phyloP scores from a whole-genome alignment of 1,140 invertebrate genomes.

The Xylocopa sonorina region DNA sequence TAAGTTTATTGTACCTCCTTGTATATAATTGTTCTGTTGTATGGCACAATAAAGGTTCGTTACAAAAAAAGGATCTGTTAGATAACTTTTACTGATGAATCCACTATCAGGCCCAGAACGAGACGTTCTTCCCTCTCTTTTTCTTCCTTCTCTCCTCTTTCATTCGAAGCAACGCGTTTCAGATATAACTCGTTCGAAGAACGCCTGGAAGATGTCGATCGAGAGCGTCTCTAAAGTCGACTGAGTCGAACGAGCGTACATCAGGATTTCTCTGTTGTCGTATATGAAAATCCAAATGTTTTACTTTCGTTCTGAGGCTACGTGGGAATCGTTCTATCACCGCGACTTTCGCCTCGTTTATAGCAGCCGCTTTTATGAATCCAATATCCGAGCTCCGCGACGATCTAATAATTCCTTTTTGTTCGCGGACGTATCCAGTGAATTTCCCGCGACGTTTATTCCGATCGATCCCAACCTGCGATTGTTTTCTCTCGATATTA shows the following conservation, averaged over 20 bases:
- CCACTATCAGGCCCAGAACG: too few relatives aligned
- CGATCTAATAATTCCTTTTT: background rate
- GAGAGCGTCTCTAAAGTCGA: slow-evolving; percentile 15
- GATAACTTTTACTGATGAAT: too few relatives aligned
- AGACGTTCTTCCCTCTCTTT: too few relatives aligned
- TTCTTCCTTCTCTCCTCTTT: too few relatives aligned
- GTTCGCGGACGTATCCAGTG: background rate
- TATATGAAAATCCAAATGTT: slow-evolving; percentile 34
- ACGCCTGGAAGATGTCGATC: slow-evolving; percentile 5
- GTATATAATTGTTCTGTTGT: too few relatives aligned
- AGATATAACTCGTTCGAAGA: background rate
- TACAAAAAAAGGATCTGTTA: too few relatives aligned
- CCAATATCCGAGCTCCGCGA: slow-evolving; percentile 18
- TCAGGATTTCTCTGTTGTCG: slow-evolving; percentile 32
- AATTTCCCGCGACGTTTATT: too few relatives aligned
- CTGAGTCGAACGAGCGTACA: background rate
- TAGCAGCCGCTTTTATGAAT: slow-evolving; percentile 18
- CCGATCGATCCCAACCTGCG: too few relatives aligned
- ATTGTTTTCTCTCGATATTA: background rate
- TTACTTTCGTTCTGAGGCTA: slow-evolving; percentile 18
- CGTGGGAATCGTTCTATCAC: slow-evolving; percentile 17
- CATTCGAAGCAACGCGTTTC: too few relatives aligned
- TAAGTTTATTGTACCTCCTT: too few relatives aligned
- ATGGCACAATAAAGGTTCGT: too few relatives aligned
- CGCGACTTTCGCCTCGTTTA: slow-evolving; percentile 10